Percentiles rank a stretch among this genome's conserved stretches.
phyloP scores from a whole-genome alignment of 2,797 vertebrate species.

The Chloroceryle inda region DNA sequence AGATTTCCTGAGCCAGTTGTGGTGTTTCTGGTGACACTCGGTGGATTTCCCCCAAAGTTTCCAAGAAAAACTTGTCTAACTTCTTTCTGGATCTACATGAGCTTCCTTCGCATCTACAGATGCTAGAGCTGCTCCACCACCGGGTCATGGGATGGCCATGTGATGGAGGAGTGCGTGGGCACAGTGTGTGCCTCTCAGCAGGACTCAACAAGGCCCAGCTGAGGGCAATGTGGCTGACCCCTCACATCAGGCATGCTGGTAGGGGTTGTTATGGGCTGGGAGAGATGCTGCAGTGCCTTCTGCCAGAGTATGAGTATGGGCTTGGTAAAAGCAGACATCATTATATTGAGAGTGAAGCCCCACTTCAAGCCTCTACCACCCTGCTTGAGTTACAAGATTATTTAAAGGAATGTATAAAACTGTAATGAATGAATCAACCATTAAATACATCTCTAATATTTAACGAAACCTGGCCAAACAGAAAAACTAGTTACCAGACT shows the following conservation, averaged over 20 bases:
- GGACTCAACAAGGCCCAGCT: background rate
- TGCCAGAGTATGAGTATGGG: background rate
- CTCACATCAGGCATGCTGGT: accelerated
- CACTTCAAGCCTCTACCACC: background rate
- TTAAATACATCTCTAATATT: constrained; percentile 9
- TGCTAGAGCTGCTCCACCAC: background rate
- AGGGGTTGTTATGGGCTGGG: background rate
- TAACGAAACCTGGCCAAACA: background rate
- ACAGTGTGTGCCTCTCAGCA: accelerated
- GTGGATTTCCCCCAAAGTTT: background rate
- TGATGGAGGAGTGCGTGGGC: background rate
- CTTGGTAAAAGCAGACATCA: constrained; percentile 53
- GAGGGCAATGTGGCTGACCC: background rate
- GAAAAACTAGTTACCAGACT: background rate
- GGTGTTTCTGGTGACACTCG: accelerated
- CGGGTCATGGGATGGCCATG: background rate
- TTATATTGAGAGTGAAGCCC: background rate
- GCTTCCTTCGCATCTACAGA: background rate
- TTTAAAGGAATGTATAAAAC: constrained; percentile 6
- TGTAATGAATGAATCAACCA: constrained; percentile 10
- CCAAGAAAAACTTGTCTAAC: background rate
- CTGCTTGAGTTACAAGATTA: constrained; percentile 8
- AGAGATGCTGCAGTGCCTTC: accelerated
- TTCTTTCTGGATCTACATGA: background rate
- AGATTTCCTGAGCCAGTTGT: background rate